Percentiles rank a stretch among this genome's conserved stretches.
These are phyloP conservation scores for Globia sparganii DNA, from an alignment of 2,888 invertebrate species.

Conservation along the genomic window DNA sequence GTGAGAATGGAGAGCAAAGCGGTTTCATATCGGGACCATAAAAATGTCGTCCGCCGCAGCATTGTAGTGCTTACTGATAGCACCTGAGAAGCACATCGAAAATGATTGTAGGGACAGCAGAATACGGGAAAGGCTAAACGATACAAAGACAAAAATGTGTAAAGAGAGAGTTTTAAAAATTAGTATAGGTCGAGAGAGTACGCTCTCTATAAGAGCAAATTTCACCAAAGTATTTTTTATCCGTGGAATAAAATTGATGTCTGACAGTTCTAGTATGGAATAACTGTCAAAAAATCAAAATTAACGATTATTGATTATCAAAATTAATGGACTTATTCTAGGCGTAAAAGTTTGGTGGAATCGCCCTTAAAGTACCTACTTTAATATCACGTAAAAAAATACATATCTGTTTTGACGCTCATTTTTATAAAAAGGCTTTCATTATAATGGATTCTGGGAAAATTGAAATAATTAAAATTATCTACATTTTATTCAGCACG, in stretches of 20 bases:
- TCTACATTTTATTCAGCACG: not conserved
- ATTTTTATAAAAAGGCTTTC: not conserved
- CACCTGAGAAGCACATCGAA: conserved; percentile 67
- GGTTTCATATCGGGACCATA: conserved; percentile 76
- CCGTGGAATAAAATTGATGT: not conserved
- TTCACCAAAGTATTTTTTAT: not conserved
- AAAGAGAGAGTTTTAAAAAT: not conserved
- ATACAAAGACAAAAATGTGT: not conserved
- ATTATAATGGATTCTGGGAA: not conserved
- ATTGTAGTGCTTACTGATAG: conserved; percentile 74
- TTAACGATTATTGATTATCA: no score
- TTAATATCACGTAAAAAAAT: not conserved
- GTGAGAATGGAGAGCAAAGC: conserved; percentile 71
- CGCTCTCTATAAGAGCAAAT: not conserved
- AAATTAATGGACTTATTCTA: not conserved
- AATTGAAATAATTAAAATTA: not conserved
- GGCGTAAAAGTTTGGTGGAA: not conserved
- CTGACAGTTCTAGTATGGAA: not conserved
- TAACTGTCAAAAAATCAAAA: not conserved
- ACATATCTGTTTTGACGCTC: not conserved
- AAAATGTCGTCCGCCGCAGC: conserved; percentile 76
- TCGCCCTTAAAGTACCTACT: not conserved
- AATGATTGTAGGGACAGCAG: conserved; percentile 63
- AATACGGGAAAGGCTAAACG: not conserved
- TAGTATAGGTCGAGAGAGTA: not conserved